Base-by-base conservation (phyloP, 2,113 vertebrate genomes). In the Saccopteryx bilineata region DNA sequence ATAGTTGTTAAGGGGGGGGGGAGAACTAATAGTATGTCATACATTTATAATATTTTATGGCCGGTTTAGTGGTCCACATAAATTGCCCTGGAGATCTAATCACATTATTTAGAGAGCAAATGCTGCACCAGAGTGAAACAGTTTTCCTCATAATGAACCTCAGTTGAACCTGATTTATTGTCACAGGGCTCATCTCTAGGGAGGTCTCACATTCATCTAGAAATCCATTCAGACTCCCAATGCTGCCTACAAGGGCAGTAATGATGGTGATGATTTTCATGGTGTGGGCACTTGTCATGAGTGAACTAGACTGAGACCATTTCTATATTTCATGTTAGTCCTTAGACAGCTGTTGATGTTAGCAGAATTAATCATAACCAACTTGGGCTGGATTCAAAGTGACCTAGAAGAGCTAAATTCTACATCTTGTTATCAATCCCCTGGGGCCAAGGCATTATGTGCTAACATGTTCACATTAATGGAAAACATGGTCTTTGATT, bases 401-500 rank as follows among this genome's bases (percentile, higher is more conserved):
- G 94, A 97, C 33, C 56, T 92, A 88, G 96, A 96, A 72, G 81
- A 26, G 74, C 48, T 74, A 83, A 52, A 65, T 72, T 91, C 81
- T 85, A 39, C 71, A 93, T 78, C 91, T 85, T 95, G 65, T 83
- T 96, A 82, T 86, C 66, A 94, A n/a, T 96, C 92, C 48, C 50
- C 82, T 65, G 66, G 94, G 91, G 66, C 82, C 96, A 95, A 95
- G 39, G n/a, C 58, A 93, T 39, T 91, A 92, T 91, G 72, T 95
- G 97, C 94, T 96, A 95, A 80, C 88, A 96, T 69, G 90, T 81
- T 96, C 87, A 87, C 71, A 93, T 98, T 96, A 95, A 97, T 85
- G 33, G 88, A 93, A 97, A 97, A 54, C 61, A 95, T 92, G 84
- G 90, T 91, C 61, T 97, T 97, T 97, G 93, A 97, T 98, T 95